phyloP scores from a whole-genome alignment of 2,797 vertebrate species.

The Peromyscus melanophrys region DNA sequence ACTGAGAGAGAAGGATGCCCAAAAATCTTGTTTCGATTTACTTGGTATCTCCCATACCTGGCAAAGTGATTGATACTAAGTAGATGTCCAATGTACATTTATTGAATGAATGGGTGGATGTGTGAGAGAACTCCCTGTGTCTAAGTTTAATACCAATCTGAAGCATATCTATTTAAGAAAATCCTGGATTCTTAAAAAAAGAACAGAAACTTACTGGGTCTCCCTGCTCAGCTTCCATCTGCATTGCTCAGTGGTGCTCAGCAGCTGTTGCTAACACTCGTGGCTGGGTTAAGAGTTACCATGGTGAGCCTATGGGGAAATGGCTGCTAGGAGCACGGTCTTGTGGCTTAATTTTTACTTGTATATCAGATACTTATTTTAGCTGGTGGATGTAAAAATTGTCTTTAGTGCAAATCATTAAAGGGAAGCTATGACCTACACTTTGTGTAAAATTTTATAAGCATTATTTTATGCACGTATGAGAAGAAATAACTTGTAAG shows the following conservation, averaged over 20 bases:
- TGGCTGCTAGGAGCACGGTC: background rate
- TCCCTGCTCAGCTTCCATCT: background rate
- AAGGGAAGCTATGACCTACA: background rate
- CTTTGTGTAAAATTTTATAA: background rate
- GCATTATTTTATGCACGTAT: slow-evolving; percentile 47
- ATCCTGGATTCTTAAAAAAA: background rate
- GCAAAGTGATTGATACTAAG: background rate
- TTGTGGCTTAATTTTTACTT: slow-evolving; percentile 1
- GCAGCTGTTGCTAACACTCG: background rate
- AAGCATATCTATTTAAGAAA: slow-evolving; percentile 12
- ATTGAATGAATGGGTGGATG: background rate
- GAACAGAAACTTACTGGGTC: background rate
- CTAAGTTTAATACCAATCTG: slow-evolving; percentile 8
- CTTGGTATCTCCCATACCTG: background rate
- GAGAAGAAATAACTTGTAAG: slow-evolving; percentile 45
- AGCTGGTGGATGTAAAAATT: slow-evolving; percentile 15
- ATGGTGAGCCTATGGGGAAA: background rate
- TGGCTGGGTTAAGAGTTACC: background rate
- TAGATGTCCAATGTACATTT: background rate
- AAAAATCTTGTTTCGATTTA: background rate
- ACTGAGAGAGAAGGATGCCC: background rate
- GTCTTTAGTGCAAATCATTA: slow-evolving; percentile 53
- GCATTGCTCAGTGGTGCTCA: background rate
- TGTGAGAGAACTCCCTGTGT: background rate
- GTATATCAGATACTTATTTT: background rate